These are phyloP conservation scores for Macrophya alboannulata DNA, from an alignment of 2,888 invertebrate genomes.

Conservation along the genomic window DNA sequence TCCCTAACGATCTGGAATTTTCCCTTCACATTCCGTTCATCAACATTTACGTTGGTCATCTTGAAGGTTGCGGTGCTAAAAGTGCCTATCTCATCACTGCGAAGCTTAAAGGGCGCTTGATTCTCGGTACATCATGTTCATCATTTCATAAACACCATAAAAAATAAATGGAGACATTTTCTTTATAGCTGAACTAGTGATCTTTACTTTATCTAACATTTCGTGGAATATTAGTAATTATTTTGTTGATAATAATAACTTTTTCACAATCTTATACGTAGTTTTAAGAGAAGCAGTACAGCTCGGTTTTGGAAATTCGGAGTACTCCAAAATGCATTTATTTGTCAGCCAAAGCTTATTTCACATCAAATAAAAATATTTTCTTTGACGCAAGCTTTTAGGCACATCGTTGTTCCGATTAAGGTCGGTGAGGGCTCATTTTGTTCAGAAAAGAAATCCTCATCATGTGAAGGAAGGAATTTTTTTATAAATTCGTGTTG, in stretches of 20 bases:
- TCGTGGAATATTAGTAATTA: neutral
- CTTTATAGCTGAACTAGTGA: too few relatives aligned
- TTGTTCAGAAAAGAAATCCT: too few relatives aligned
- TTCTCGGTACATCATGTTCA: neutral
- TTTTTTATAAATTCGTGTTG: too few relatives aligned
- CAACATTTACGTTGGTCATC: neutral
- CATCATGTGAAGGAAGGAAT: too few relatives aligned
- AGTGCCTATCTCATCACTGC: neutral
- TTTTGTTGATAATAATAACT: neutral
- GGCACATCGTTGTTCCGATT: too few relatives aligned
- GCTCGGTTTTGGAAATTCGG: too few relatives aligned
- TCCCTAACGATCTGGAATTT: neutral
- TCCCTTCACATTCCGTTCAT: neutral
- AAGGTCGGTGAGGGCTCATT: too few relatives aligned
- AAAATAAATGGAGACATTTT: neutral
- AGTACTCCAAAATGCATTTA: too few relatives aligned
- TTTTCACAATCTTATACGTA: neutral
- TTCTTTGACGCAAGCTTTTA: too few relatives aligned
- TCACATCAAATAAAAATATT: too few relatives aligned
- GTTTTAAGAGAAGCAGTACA: too few relatives aligned
- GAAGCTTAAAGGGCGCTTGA: neutral
- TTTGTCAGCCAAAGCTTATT: too few relatives aligned
- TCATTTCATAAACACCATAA: neutral
- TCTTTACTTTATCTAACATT: neutral
- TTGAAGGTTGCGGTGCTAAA: neutral